These are phyloP conservation scores for Harpegnathos saltator DNA, from an alignment of 1,140 invertebrate genomes.

Conservation along the genomic window DNA sequence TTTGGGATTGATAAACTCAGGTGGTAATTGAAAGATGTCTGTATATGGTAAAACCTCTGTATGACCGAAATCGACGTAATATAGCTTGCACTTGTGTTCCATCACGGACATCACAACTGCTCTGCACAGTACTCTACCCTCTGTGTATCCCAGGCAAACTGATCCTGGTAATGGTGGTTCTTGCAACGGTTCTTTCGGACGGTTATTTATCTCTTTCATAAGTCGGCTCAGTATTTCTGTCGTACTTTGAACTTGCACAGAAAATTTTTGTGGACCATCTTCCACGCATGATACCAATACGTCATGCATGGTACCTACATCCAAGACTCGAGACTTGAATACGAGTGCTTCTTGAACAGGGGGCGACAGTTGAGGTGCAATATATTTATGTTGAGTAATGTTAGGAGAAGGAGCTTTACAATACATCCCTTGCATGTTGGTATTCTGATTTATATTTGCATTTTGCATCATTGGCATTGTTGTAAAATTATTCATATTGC, in stretches of 20 bases:
- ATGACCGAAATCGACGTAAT: constrained; percentile 93
- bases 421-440: constrained; percentile 37
- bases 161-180: constrained; percentile 89
- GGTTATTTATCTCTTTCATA: constrained; percentile 89
- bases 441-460: constrained; percentile 24
- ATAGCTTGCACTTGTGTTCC: constrained; percentile 88
- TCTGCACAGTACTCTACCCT: constrained; percentile 89
- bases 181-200: constrained; percentile 84
- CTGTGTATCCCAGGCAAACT: constrained; percentile 90
- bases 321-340: constrained; percentile 88
- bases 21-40: constrained; percentile 90
- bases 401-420: constrained; percentile 21
- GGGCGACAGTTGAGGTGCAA: background rate
- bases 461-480: constrained; percentile 30
- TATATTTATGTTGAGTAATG: constrained; percentile 51
- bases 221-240: constrained; percentile 87
- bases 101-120: constrained; percentile 90
- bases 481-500: constrained; percentile 43
- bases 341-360: constrained; percentile 82
- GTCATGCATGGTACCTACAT: constrained; percentile 88
- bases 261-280: constrained; percentile 91
- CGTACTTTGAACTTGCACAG: constrained; percentile 88
- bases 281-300: constrained; percentile 91
- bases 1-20: constrained; percentile 89
- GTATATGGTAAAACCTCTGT: constrained; percentile 89